Evolutionary conservation across 2,797 vertebrate species (phyloP).

Genomic region (Epinephelus awoara): DNA sequence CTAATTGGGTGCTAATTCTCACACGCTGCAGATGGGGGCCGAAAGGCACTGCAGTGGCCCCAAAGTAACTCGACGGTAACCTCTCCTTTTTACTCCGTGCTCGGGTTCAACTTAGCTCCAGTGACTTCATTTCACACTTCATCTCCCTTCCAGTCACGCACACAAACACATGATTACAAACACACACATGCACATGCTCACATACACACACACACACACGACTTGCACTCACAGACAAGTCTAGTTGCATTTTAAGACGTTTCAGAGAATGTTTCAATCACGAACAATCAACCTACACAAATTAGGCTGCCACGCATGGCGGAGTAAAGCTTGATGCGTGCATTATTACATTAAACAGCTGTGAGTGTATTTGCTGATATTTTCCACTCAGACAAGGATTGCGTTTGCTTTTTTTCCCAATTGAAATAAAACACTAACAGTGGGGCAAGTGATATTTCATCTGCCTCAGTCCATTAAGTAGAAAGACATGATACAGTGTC

Average conservation of each 20-base stretch:
- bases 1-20: constrained; percentile 65
- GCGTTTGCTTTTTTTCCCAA: constrained; percentile 43
- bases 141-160: constrained; percentile 54
- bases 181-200: constrained; percentile 1
- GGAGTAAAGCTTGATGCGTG: constrained; percentile 44
- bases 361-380: constrained; percentile 61
- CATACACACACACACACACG: neutral
- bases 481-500: constrained; percentile 38
- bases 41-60: constrained; percentile 32
- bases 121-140: constrained; percentile 74
- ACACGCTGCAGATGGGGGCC: constrained; percentile 37
- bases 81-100: constrained; percentile 39
- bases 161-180: constrained; percentile 7
- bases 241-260: constrained; percentile 40
- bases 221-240: neutral
- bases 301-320: constrained; percentile 60
- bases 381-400: constrained; percentile 53
- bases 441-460: constrained; percentile 32
- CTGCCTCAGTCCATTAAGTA: constrained; percentile 16
- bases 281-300: constrained; percentile 66
- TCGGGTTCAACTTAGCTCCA: constrained; percentile 55
- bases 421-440: constrained; percentile 48
- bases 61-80: constrained; percentile 38
- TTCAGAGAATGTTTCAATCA: neutral
- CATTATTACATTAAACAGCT: constrained; percentile 76